phyloP scores from a whole-genome alignment of 1,140 invertebrate genomes.

The Papilio aristodemus region DNA sequence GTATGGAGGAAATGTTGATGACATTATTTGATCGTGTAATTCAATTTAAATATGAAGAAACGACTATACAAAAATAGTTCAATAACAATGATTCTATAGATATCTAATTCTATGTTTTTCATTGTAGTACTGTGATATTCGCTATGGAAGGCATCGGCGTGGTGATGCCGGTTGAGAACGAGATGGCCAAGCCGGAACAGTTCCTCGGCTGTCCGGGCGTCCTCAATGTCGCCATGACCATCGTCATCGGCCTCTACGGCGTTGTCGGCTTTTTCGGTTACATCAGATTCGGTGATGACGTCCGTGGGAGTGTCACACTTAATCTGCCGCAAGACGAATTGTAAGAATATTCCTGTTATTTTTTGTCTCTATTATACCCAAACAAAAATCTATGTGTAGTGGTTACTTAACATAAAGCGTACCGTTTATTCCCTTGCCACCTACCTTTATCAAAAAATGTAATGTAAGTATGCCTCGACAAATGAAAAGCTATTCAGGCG shows the following conservation, averaged over 20 bases:
- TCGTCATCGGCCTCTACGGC: conserved; percentile 87
- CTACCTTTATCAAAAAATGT: too few species aligned
- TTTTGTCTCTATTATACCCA: too few species aligned
- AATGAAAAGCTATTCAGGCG: too few species aligned
- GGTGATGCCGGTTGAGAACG: conserved; percentile 93
- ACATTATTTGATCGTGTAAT: too few species aligned
- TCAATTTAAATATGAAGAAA: too few species aligned
- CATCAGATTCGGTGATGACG: conserved; percentile 85
- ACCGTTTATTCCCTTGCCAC: too few species aligned
- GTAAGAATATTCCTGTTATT: conserved; percentile 74
- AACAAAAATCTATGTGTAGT: too few species aligned
- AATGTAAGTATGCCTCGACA: too few species aligned
- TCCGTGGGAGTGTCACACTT: conserved; percentile 85
- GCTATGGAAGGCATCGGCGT: conserved; percentile 90
- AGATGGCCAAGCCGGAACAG: conserved; percentile 88
- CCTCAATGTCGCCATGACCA: conserved; percentile 89
- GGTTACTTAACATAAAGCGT: background rate
- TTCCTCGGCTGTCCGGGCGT: conserved; percentile 91
- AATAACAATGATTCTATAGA: background rate
- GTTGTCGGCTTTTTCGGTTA: conserved; percentile 92
- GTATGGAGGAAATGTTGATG: too few species aligned
- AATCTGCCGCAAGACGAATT: conserved; percentile 83
- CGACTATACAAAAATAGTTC: background rate
- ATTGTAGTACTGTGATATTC: conserved; percentile 85
- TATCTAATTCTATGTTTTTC: conserved; percentile 1